Conservation (phyloP, 35 echinoderm and acorn worm genomes). For the Strongylocentrotus purpuratus region DNA sequence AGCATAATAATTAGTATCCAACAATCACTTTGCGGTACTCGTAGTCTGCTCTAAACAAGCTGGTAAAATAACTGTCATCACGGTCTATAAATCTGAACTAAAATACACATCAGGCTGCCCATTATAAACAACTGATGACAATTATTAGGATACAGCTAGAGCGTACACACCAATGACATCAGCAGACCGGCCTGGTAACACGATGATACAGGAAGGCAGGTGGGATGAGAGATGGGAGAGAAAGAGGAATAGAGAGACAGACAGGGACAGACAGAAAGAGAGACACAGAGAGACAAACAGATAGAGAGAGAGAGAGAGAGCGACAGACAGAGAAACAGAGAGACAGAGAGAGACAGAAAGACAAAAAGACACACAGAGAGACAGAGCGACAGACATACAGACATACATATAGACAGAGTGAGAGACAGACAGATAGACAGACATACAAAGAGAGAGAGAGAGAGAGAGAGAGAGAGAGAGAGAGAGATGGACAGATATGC, state of each 20-base stretch:
- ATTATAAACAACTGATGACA: conserved; percentile 42
- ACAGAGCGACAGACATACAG: too few species aligned
- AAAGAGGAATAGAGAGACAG: neutral
- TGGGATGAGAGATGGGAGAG: neutral
- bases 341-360: too few species aligned
- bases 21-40: neutral
- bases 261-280: too few species aligned
- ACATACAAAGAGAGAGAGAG: too few species aligned
- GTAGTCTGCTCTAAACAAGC: neutral
- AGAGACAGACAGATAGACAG: too few species aligned
- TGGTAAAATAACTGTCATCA: neutral
- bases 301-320: too few species aligned
- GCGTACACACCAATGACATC: neutral
- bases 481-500: too few species aligned
- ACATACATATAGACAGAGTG: too few species aligned
- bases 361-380: too few species aligned
- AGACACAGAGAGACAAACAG: too few species aligned
- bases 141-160: conserved; percentile 5
- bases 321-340: too few species aligned
- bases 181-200: neutral
- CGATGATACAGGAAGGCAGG: neutral
- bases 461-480: too few species aligned
- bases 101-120: conserved; percentile 17
- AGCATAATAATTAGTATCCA: neutral
- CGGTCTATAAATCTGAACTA: neutral